Percentiles rank a stretch among this genome's conserved stretches.
phyloP scores from a whole-genome alignment of 2,888 invertebrate species.

The Sepioteuthis lessoniana region DNA sequence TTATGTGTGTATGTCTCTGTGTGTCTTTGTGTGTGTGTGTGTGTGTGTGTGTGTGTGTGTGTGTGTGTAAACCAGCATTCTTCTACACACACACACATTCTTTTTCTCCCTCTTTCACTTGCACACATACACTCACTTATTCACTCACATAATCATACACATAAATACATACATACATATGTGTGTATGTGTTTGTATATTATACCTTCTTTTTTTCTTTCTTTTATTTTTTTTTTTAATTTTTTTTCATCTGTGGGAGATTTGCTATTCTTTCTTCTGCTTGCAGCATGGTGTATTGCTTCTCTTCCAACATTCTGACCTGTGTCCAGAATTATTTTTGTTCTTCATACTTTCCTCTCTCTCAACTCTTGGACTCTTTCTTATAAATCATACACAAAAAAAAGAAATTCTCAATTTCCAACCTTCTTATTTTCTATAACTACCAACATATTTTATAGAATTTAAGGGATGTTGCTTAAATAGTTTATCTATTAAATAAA shows the following conservation, averaged over 20 bases:
- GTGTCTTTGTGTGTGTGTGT: too few relatives aligned
- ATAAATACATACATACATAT: background rate
- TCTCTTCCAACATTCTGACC: background rate
- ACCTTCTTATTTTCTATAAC: background rate
- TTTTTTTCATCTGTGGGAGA: background rate
- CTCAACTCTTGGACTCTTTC: background rate
- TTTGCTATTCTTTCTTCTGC: background rate
- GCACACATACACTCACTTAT: background rate
- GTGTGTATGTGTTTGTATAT: too few relatives aligned
- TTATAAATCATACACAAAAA: background rate
- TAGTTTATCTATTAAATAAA: too few relatives aligned
- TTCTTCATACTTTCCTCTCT: background rate
- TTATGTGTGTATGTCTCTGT: too few relatives aligned
- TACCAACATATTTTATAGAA: too few relatives aligned
- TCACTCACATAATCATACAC: too few relatives aligned
- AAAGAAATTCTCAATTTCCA: background rate
- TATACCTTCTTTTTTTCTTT: too few relatives aligned
- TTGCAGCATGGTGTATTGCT: conserved; percentile 43
- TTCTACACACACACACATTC: background rate
- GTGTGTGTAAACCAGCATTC: too few relatives aligned
- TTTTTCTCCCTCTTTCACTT: background rate
- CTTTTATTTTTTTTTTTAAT: too few relatives aligned
- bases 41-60: too few relatives aligned
- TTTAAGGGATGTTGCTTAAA: too few relatives aligned
- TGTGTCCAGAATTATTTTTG: background rate